Base-by-base conservation (phyloP, 2,113 vertebrate species). In the Syngnathoides biaculeatus region DNA sequence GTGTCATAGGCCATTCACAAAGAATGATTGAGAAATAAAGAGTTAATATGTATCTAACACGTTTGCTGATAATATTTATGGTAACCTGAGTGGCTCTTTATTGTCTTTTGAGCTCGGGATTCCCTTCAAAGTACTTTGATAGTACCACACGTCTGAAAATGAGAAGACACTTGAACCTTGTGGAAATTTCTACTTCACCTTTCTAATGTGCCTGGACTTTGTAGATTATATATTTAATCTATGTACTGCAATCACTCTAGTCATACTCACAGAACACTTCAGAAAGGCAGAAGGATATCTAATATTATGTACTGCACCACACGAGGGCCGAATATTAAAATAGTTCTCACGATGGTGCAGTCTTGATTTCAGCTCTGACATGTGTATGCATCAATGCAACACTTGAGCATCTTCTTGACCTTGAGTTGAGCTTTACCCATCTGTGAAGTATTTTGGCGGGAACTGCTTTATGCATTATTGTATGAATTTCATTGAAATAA, bases 401-500 rank as follows among this genome's bases (percentile, higher is more conserved):
- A 64, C 17, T 62, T 62, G 26, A 42, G 45, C 35, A 64, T 64
- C 45, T 64, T 64, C 45, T 19, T 48, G 26, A 48, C 45, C 43
- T 64, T 50, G 62, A 64, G 26, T 27, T 27, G 15, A 5, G 24
- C 43, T 22, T 64, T 47, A 22, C 42, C 42, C 13, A 45, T 47
- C 42, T 50, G 45, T 64, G 8, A 50, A 30, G 45, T 50, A 27
- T 48, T 20, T 64, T n/a, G 9, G 8, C 50, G 17, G 19, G 45
- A 35, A 4, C 26, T 38, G 19, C 27, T 65, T 30, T 38, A 47
- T 45, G 17, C 26, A 50, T 50, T n/a, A 65, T 8, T 27, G 47
- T 17, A 27, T 62, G 27, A 50, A 27, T 19, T 65, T 50, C 26
- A 65, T 50, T 52, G 26, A 50, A 38, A 65, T 65, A 35, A 50